Evolutionary conservation across 2,113 vertebrate genomes (phyloP).

Genomic region (Mobula hypostoma): DNA sequence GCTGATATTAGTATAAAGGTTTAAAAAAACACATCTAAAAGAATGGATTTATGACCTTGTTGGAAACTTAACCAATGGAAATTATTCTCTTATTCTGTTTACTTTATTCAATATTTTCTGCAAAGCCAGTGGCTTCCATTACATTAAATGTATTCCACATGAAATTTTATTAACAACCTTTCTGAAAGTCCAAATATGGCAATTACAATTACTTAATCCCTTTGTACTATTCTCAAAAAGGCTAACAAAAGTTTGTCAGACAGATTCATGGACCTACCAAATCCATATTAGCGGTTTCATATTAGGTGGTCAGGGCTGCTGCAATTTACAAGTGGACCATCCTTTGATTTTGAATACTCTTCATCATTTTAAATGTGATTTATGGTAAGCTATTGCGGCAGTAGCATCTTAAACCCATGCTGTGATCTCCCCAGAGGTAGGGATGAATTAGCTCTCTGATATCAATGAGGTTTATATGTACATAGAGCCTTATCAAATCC

Average conservation of each 20-base stretch:
- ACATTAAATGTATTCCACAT: not conserved
- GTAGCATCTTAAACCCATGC: not conserved
- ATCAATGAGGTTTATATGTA: no score
- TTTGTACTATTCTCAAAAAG: not conserved
- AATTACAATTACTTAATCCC: not conserved
- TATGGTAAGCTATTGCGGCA: not conserved
- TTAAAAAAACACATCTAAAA: not conserved
- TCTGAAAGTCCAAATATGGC: not conserved
- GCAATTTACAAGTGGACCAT: not conserved
- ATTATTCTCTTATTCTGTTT: not conserved
- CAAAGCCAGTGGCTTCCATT: not conserved
- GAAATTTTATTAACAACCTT: not conserved
- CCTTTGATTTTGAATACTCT: not conserved
- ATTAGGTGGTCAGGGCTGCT: not conserved
- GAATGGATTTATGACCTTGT: not conserved
- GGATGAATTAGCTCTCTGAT: no score
- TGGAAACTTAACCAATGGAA: not conserved
- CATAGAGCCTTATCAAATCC: not conserved
- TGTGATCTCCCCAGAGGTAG: no score
- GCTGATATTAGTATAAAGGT: not conserved
- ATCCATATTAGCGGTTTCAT: not conserved
- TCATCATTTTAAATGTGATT: not conserved
- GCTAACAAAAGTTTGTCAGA: not conserved
- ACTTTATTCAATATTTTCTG: not conserved
- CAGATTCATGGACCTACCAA: not conserved